Evolutionary conservation across 2,888 invertebrate species (phyloP), one percentile per base, ranked within the genome.

Genomic region (Drosophila setosimentum): DNA sequence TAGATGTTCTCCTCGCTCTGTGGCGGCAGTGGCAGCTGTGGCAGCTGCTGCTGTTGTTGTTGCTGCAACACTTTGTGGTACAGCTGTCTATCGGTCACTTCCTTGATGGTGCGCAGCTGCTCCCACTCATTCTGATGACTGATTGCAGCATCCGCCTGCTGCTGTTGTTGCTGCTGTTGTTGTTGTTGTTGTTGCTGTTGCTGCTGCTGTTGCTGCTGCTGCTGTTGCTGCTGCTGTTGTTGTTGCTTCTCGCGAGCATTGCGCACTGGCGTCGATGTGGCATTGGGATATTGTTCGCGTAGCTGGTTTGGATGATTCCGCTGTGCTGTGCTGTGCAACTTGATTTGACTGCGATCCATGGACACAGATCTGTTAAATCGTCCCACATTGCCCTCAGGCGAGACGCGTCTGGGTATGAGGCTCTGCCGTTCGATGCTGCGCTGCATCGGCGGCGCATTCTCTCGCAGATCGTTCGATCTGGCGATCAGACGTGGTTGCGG

Each of bases 61-160:
- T 91, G 91, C 33, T 91, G 90, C 29, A 92, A 76, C n/a, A 92
- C 89, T 72, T 89, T 90, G 68, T 90, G 80, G 68, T 92, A 92
- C 16, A 93, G 82, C 61, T 93, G 92, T 3, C 91, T 84, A 77
- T 93, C 93, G 11, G 92, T 92, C 42, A 91, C 90, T 66, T 93
- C 92, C 64, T 93, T 92, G 16, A 93, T 89, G 55, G 92, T 92
- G n/a, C 90, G 80, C 40, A 93, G 42, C 49, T 91, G 89, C 13
- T 90, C 91, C 93, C 93, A 93, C 33, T 93, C 91, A 37, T 87
- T 81, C 30, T 91, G 84, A 58, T 89, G 30, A 21, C 30, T 69
- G 63, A 58, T 57, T 49, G 75, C 29, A 7, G 29, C n/a, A 18
- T 59, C 33, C 58, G 10, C 32, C 8, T 32, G 10, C 32, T 35